phyloP scores from a whole-genome alignment of 2,888 invertebrate species.

The Antitype chi region DNA sequence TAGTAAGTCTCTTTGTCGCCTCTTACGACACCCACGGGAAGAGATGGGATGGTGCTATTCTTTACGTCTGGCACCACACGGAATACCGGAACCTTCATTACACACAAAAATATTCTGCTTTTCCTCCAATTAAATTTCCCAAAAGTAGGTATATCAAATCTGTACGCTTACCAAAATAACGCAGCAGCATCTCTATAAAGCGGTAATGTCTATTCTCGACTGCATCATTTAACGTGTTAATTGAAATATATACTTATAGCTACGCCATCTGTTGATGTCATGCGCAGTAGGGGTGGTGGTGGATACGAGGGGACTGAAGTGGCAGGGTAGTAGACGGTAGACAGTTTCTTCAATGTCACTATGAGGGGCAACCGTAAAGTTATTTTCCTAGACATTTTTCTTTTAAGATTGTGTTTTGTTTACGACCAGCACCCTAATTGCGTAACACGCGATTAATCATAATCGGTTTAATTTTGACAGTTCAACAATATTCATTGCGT shows the following conservation, averaged over 20 bases:
- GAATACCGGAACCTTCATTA: too few species aligned
- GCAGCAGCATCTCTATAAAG: conserved; percentile 61
- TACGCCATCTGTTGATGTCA: conserved; percentile 34
- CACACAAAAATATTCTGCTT: background rate
- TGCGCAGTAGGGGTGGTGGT: conserved; percentile 5
- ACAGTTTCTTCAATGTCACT: background rate
- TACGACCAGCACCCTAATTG: too few species aligned
- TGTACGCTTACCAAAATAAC: conserved; percentile 62
- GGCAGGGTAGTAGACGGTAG: background rate
- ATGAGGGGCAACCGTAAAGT: background rate
- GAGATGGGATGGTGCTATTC: too few species aligned
- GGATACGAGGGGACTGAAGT: background rate
- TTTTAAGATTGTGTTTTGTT: background rate
- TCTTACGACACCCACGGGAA: too few species aligned
- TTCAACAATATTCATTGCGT: too few species aligned
- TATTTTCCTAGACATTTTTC: background rate
- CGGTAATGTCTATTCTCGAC: conserved; percentile 50
- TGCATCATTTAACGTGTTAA: conserved; percentile 70
- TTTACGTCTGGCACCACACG: too few species aligned
- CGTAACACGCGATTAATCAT: too few species aligned
- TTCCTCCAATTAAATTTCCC: background rate
- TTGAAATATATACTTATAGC: conserved; percentile 54
- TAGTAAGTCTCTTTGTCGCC: too few species aligned
- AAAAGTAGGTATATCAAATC: conserved; percentile 32
- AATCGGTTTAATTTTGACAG: too few species aligned